These are phyloP conservation scores for Passerculus sandwichensis DNA, from an alignment of 2,797 vertebrate genomes.

Conservation along the genomic window DNA sequence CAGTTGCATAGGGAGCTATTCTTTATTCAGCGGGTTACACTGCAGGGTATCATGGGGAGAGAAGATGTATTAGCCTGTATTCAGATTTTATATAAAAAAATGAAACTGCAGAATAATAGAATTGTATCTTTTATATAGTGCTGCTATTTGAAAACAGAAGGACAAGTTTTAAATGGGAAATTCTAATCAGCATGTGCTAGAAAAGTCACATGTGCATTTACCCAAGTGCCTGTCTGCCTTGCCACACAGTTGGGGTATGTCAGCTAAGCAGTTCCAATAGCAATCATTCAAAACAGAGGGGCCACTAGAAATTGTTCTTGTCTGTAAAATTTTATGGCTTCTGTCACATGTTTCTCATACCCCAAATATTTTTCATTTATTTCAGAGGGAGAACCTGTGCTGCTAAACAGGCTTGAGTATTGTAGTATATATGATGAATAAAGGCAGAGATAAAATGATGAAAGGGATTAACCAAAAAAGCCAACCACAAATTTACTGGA, in stretches of 20 bases:
- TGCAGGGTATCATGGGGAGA: not conserved
- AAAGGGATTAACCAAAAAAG: not conserved
- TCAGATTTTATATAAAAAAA: conserved; percentile 27
- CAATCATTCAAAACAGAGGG: not conserved
- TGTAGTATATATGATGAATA: not conserved
- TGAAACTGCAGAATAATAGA: conserved; percentile 13
- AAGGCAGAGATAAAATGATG: not conserved
- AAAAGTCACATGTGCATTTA: not conserved
- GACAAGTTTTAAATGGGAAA: not conserved
- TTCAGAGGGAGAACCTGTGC: not conserved
- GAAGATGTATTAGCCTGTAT: conserved; percentile 37
- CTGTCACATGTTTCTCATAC: not conserved
- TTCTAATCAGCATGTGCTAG: not conserved
- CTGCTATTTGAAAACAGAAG: conserved; percentile 27
- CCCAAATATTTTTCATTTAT: not conserved
- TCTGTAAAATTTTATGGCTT: not conserved
- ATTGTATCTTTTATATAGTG: conserved; percentile 12
- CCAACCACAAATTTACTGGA: not conserved
- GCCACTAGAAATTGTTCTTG: not conserved
- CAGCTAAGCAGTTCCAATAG: not conserved
- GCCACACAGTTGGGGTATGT: not conserved
- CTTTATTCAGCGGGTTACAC: conserved; percentile 39
- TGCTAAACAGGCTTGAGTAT: not conserved
- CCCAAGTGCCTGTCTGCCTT: not conserved
- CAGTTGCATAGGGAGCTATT: conserved; percentile 24